phyloP scores from a whole-genome alignment of 2,888 invertebrate species.

The Aspidiotus destructor region DNA sequence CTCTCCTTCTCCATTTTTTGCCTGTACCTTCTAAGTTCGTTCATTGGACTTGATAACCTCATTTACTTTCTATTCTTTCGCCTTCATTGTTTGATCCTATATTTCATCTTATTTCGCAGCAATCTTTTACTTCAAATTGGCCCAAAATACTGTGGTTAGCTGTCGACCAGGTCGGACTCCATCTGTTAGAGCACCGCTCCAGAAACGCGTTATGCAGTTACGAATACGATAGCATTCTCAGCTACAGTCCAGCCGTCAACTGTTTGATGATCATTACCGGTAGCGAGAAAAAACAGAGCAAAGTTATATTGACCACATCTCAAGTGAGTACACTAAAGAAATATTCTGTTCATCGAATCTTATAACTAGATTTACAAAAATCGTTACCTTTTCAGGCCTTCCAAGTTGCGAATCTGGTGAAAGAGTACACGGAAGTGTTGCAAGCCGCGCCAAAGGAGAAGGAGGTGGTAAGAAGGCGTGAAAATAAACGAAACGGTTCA shows the following conservation, averaged over 20 bases:
- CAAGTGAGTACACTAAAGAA: constrained; percentile 47
- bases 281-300: constrained; percentile 81
- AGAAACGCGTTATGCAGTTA: constrained; percentile 83
- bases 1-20: too few species aligned
- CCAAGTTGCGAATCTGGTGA: constrained; percentile 83
- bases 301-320: constrained; percentile 85
- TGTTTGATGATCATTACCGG: constrained; percentile 89
- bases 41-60: too few species aligned
- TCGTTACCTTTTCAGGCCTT: constrained; percentile 59
- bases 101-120: constrained; percentile 47
- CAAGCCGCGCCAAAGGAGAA: constrained; percentile 44
- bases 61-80: too few species aligned
- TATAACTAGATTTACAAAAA: background rate
- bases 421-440: constrained; percentile 70
- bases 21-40: too few species aligned
- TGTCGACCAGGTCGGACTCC: constrained; percentile 84
- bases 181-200: constrained; percentile 77
- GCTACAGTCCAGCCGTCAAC: constrained; percentile 83
- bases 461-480: constrained; percentile 42
- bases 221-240: constrained; percentile 78
- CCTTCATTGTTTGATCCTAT: too few species aligned
- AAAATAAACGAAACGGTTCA: constrained; percentile 37
- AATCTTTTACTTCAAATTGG: constrained; percentile 94
- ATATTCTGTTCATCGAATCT: background rate
- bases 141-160: constrained; percentile 86